These are phyloP conservation scores for Phoenicopterus ruber DNA, from an alignment of 2,113 vertebrate genomes.

Conservation along the genomic window DNA sequence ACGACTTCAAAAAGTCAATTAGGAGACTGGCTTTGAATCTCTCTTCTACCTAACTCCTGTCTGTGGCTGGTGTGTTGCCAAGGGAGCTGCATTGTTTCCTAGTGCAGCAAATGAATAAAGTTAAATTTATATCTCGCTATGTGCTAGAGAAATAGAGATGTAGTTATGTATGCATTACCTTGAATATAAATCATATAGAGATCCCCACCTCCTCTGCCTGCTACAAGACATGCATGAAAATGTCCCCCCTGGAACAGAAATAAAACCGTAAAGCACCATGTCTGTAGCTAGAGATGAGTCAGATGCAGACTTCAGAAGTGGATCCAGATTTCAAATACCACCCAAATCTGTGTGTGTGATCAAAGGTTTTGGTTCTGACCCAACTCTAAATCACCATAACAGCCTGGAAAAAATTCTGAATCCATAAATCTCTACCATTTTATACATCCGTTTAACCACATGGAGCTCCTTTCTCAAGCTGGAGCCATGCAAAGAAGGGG, in stretches of 20 bases:
- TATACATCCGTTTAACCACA: not conserved
- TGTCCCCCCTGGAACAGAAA: conserved; percentile 17
- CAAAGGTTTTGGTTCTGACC: conserved; percentile 35
- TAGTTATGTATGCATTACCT: conserved; percentile 54
- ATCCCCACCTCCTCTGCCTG: conserved; percentile 38
- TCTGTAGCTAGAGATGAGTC: conserved; percentile 44
- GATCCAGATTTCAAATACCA: conserved; percentile 41
- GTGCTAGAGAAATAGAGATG: conserved; percentile 50
- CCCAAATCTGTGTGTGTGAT: not conserved
- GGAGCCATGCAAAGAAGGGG: not conserved
- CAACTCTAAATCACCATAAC: conserved; percentile 5
- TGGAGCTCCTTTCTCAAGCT: not conserved
- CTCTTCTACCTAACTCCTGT: conserved; percentile 5
- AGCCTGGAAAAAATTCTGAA: not conserved
- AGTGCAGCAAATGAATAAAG: conserved; percentile 38
- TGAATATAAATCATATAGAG: conserved; percentile 52
- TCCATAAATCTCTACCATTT: not conserved
- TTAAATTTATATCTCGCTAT: not conserved
- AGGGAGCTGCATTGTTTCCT: conserved; percentile 43
- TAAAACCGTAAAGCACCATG: not conserved
- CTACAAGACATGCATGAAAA: conserved; percentile 37
- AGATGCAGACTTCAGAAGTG: conserved; percentile 37
- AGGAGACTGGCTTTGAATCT: conserved; percentile 15
- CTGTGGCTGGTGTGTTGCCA: conserved; percentile 37
- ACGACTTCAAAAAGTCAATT: conserved; percentile 37